These are phyloP conservation scores for Oscheius sp. DNA, from an alignment of 2,888 invertebrate genomes.

Conservation along the genomic window DNA sequence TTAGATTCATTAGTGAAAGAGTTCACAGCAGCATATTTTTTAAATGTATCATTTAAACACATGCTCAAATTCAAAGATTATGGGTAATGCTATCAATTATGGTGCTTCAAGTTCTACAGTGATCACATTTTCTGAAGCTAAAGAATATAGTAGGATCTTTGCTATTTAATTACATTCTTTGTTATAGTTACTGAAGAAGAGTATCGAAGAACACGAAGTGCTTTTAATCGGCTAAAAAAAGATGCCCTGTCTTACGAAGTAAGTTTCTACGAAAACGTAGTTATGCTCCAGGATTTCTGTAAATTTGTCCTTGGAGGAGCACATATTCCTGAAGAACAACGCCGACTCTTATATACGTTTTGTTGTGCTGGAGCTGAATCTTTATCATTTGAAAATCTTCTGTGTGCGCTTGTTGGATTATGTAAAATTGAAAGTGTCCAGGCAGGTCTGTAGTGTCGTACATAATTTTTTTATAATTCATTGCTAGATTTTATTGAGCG, in stretches of 20 bases:
- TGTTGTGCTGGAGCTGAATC: constrained; percentile 52
- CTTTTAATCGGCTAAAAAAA: constrained; percentile 59
- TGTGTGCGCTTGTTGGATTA: constrained; percentile 58
- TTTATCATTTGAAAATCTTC: constrained; percentile 55
- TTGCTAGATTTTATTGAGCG: constrained; percentile 52
- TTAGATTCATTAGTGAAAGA: neutral
- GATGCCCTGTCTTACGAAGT: constrained; percentile 44
- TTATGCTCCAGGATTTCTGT: no score
- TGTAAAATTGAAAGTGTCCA: constrained; percentile 58
- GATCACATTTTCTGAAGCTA: neutral
- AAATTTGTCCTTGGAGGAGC: constrained; percentile 58
- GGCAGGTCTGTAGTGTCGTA: constrained; percentile 41
- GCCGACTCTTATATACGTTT: constrained; percentile 49
- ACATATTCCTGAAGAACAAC: constrained; percentile 52
- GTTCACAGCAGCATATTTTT: neutral
- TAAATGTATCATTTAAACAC: neutral
- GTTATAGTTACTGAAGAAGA: constrained; percentile 58
- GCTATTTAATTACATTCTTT: neutral
- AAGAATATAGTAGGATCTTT: constrained; percentile 2
- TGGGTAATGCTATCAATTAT: constrained; percentile 15
- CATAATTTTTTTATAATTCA: neutral
- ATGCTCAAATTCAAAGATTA: neutral
- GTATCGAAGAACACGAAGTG: constrained; percentile 47
- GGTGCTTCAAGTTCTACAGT: neutral
- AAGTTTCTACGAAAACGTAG: neutral